Evolutionary conservation across 2,888 invertebrate genomes (phyloP).

Genomic region (Antheraea yamamai): DNA sequence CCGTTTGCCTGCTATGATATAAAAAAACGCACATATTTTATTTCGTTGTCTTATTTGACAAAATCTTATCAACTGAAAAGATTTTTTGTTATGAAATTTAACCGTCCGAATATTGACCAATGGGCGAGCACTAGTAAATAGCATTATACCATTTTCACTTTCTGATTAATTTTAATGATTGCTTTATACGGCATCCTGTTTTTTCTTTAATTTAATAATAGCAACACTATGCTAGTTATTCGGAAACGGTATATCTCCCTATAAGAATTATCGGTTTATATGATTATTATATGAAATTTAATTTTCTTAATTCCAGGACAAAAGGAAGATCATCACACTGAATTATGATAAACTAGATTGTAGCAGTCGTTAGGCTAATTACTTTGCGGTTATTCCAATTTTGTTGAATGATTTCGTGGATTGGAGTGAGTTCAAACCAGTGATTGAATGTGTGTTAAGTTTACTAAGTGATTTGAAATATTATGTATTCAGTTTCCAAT

Average conservation of each 20-base stretch:
- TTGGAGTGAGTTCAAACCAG: conserved; percentile 27
- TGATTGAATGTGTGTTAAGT: conserved; percentile 22
- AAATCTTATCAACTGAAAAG: no score
- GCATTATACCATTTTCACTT: no score
- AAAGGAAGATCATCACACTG: conserved; percentile 56
- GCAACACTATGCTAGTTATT: no score
- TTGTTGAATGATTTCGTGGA: conserved; percentile 30
- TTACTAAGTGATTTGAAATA: conserved; percentile 22
- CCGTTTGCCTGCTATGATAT: no score
- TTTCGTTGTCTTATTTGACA: no score
- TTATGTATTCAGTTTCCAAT: background rate
- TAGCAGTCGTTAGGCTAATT: conserved; percentile 36
- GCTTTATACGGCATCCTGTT: no score
- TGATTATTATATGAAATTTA: background rate
- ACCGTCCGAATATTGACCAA: no score
- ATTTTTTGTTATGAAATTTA: no score
- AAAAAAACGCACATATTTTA: no score
- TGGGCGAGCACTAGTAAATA: no score
- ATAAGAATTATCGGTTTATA: background rate
- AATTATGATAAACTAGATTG: conserved; percentile 71
- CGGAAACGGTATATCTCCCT: background rate
- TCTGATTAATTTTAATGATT: no score
- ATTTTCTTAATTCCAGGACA: conserved; percentile 54
- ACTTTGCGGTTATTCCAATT: conserved; percentile 32
- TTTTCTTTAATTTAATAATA: no score